Base-by-base conservation (phyloP, 2,113 vertebrate genomes). In the Sterna hirundo region DNA sequence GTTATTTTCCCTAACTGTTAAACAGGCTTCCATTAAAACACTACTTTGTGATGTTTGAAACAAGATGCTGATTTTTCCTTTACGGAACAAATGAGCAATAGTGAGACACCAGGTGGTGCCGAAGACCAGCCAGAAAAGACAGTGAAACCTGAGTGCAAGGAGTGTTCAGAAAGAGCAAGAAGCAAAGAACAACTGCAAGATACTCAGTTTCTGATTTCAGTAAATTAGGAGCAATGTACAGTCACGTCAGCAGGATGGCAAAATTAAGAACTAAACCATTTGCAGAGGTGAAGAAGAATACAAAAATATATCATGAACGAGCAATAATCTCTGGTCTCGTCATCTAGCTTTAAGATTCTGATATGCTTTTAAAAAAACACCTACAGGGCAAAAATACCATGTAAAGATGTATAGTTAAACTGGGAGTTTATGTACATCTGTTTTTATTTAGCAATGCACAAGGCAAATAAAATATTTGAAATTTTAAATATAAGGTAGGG, bases 81-180 rank as follows among this genome's bases (percentile, higher is more conserved):
- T 69, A 5, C 30, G n/a, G 29, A 93, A 52, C 12, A 25, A 87
- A 52, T 5, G 29, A 82, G 61, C 30, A 38, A 30, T 13, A 51
- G 44, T 30, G 32, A 15, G 51, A 82, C 98, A 92, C 88, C 87
- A 96, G 97, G 82, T 95, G 97, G 96, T 54, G 93, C 71, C 0
- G 3, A 65, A 96, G 69, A 58, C 76, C 23, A 58, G 20, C 25
- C 29, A 60, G 70, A 90, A 94, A 70, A 80, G 47, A 89, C 87
- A 86, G 46, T 32, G 75, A 80, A 66, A 69, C 4, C 44, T 10
- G 0, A 60, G 23, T 27, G 14, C 18, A 11, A 25, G 29, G 26
- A 32, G 5, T 2, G 30, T 51, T 89, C 34, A 44, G 44, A 34
- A 72, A 15, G 32, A 40, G 22, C 4, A 26, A 64, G 34, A 80